Conservation (phyloP, 1,140 invertebrate species). For the Bombyx mandarina region DNA sequence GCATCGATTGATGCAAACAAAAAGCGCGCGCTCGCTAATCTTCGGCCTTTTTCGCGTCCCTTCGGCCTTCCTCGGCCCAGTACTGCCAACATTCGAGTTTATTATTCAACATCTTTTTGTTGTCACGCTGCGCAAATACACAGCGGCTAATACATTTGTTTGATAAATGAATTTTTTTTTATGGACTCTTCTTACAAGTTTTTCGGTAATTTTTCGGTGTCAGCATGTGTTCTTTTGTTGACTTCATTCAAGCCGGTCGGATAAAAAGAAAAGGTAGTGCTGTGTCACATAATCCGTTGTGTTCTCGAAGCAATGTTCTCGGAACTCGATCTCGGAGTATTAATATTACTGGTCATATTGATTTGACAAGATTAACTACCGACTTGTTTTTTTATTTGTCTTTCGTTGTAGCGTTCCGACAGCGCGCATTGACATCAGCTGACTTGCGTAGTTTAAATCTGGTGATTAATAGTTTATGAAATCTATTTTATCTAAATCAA, state of each 20-base stretch:
- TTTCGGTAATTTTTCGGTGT: conserved; percentile 59
- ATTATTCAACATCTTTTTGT: conserved; percentile 69
- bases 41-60: conserved; percentile 54
- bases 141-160: conserved; percentile 62
- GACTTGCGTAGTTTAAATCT: conserved; percentile 24
- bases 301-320: conserved; percentile 28
- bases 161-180: conserved; percentile 54
- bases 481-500: conserved; percentile 19
- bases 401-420: conserved; percentile 18
- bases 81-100: conserved; percentile 58
- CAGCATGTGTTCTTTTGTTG: conserved; percentile 28
- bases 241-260: conserved; percentile 32
- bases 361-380: conserved; percentile 29
- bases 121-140: conserved; percentile 66
- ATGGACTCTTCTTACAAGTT: conserved; percentile 18
- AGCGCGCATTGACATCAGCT: conserved; percentile 21
- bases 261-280: conserved; percentile 36
- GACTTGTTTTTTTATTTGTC: conserved; percentile 15
- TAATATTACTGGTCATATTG: conserved; percentile 33
- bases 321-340: conserved; percentile 26
- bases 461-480: conserved; percentile 24
- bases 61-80: conserved; percentile 56
- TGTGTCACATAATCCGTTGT: conserved; percentile 32
- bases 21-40: conserved; percentile 67
- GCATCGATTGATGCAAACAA: conserved; percentile 70